Conservation (phyloP, 1,140 invertebrate genomes). For the Popillia japonica region DNA sequence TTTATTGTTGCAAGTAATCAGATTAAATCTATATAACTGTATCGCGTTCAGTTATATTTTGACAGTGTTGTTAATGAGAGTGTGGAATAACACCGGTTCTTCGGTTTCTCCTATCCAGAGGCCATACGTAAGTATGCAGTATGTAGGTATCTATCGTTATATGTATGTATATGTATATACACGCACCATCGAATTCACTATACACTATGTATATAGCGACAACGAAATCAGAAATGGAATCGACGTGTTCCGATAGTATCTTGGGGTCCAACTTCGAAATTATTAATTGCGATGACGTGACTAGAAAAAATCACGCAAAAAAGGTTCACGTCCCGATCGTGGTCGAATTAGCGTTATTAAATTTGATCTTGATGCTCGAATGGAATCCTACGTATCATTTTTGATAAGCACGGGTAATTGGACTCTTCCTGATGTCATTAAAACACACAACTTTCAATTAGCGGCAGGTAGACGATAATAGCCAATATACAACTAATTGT, state of each 20-base stretch:
- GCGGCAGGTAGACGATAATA: neutral
- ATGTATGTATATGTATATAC: neutral
- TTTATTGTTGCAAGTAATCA: neutral
- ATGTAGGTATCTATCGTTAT: neutral
- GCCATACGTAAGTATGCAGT: neutral
- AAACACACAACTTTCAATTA: neutral
- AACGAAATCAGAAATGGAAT: neutral
- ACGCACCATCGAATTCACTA: neutral
- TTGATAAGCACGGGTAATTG: neutral
- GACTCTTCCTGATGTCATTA: neutral
- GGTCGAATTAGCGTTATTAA: neutral
- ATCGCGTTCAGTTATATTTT: neutral
- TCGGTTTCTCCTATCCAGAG: neutral
- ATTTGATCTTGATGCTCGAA: neutral
- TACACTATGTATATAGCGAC: neutral
- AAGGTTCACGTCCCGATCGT: neutral
- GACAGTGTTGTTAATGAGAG: neutral
- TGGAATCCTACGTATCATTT: neutral
- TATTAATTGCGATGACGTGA: slow-evolving; percentile 23
- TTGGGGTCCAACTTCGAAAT: neutral
- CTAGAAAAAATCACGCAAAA: neutral
- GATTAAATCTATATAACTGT: slow-evolving; percentile 16
- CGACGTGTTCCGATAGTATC: slow-evolving; percentile 12
- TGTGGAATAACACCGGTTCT: neutral
- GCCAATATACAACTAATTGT: no score